Evolutionary conservation across 2,888 invertebrate species (phyloP).

Genomic region (Ormyrus thymus): DNA sequence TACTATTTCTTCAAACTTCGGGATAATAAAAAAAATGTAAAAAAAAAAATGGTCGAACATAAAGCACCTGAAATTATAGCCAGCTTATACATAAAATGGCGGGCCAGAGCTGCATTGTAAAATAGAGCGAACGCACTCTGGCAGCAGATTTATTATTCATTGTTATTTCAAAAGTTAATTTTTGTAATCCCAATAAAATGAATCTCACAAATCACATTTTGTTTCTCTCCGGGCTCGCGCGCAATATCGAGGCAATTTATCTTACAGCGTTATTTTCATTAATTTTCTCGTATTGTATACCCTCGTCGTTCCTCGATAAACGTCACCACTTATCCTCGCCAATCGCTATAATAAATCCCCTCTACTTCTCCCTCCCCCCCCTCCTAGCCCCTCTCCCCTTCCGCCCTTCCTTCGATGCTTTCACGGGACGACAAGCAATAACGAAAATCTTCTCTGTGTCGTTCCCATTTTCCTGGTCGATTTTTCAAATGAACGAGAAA

Average conservation of each 20-base stretch:
- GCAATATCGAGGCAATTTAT: conserved; percentile 56
- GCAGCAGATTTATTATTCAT: conserved; percentile 51
- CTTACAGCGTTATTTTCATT: conserved; percentile 58
- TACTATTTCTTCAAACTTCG: conserved; percentile 15
- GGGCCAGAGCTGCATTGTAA: conserved; percentile 9
- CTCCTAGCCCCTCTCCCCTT: conserved; percentile 20
- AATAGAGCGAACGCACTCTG: conserved; percentile 28
- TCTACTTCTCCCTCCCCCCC: conserved; percentile 20
- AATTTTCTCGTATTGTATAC: conserved; percentile 57
- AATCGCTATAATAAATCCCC: conserved; percentile 55
- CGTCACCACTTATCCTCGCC: conserved; percentile 55
- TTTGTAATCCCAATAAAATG: conserved; percentile 51
- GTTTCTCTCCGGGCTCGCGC: conserved; percentile 12
- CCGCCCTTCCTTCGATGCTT: conserved; percentile 12
- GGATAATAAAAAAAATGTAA: conserved; percentile 25
- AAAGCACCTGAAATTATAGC: conserved; percentile 24
- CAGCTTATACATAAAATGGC: conserved; percentile 37
- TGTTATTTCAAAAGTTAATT: conserved; percentile 51
- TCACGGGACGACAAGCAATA: conserved; percentile 48
- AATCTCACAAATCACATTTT: conserved; percentile 54
- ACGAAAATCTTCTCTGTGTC: conserved; percentile 52
- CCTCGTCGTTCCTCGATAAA: conserved; percentile 50
- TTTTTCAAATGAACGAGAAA: conserved; percentile 42
- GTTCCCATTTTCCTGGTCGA: conserved; percentile 44
- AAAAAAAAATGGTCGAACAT: conserved; percentile 19